Evolutionary conservation across 2,888 invertebrate species (phyloP).

Genomic region (Pimpla rufipes): DNA sequence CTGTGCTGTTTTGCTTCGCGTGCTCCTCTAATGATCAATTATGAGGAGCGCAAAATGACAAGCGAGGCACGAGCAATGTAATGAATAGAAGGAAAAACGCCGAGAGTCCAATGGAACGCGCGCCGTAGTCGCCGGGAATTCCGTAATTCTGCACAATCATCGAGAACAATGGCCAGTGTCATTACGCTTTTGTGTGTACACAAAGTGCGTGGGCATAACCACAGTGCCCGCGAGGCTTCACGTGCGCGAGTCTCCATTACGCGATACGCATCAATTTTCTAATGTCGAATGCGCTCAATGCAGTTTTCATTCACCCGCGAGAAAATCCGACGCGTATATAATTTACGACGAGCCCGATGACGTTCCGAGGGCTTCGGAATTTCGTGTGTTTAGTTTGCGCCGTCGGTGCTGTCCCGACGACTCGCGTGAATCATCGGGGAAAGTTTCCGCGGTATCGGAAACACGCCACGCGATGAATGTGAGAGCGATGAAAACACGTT

Average conservation of each 20-base stretch:
- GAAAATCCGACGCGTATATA: slow-evolving; percentile 30
- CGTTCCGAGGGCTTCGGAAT: neutral
- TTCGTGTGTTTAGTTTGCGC: neutral
- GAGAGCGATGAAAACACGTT: neutral
- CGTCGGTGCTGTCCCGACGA: no score
- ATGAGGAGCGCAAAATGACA: neutral
- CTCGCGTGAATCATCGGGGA: slow-evolving; percentile 47
- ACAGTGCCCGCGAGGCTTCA: slow-evolving; percentile 17
- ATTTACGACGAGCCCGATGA: slow-evolving; percentile 21
- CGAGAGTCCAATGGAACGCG: slow-evolving; percentile 18
- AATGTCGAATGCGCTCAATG: slow-evolving; percentile 22
- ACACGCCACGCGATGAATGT: neutral
- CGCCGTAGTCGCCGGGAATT: slow-evolving; percentile 25
- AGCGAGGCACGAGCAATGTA: neutral
- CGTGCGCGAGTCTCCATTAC: slow-evolving; percentile 28
- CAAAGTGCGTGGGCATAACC: neutral
- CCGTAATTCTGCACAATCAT: slow-evolving; percentile 38
- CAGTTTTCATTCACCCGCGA: slow-evolving; percentile 39
- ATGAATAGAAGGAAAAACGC: slow-evolving; percentile 8
- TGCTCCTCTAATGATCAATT: neutral
- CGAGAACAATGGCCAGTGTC: slow-evolving; percentile 51
- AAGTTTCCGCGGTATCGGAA: neutral
- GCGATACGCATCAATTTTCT: slow-evolving; percentile 35
- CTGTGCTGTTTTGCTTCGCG: neutral
- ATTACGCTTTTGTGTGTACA: slow-evolving; percentile 16